These are phyloP conservation scores for Geotrupes spiniger DNA, from an alignment of 2,888 invertebrate species.

Conservation along the genomic window DNA sequence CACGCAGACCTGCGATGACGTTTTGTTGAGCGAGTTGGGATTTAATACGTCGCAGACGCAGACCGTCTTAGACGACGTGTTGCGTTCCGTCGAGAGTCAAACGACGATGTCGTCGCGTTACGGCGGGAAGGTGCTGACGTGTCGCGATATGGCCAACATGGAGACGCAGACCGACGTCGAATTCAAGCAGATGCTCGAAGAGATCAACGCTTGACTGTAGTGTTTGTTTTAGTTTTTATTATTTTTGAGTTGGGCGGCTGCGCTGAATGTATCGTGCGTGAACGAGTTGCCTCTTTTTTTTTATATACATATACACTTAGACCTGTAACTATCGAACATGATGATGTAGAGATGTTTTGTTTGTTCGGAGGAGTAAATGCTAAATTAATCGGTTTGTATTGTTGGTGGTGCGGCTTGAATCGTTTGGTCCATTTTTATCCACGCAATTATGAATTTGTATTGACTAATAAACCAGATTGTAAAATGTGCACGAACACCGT, in stretches of 20 bases:
- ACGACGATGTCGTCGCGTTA: constrained; percentile 47
- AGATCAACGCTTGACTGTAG: constrained; percentile 49
- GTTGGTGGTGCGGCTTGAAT: too few species aligned
- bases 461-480: too few species aligned
- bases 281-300: too few species aligned
- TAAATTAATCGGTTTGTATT: too few species aligned
- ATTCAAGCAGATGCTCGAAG: constrained; percentile 46
- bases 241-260: constrained; percentile 6
- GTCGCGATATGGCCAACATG: constrained; percentile 50
- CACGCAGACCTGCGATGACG: constrained; percentile 55
- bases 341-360: too few species aligned
- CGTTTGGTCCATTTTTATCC: too few species aligned
- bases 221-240: constrained; percentile 26
- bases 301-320: too few species aligned
- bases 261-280: too few species aligned
- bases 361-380: too few species aligned
- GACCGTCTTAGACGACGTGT: constrained; percentile 56
- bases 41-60: constrained; percentile 64
- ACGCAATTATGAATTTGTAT: too few species aligned
- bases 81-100: constrained; percentile 61
- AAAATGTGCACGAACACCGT: too few species aligned
- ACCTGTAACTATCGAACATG: too few species aligned
- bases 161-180: constrained; percentile 56
- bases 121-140: constrained; percentile 25
- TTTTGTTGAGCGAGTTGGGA: constrained; percentile 55